These are phyloP conservation scores for Tenthredo amoena DNA, from an alignment of 2,888 invertebrate species.

Conservation along the genomic window DNA sequence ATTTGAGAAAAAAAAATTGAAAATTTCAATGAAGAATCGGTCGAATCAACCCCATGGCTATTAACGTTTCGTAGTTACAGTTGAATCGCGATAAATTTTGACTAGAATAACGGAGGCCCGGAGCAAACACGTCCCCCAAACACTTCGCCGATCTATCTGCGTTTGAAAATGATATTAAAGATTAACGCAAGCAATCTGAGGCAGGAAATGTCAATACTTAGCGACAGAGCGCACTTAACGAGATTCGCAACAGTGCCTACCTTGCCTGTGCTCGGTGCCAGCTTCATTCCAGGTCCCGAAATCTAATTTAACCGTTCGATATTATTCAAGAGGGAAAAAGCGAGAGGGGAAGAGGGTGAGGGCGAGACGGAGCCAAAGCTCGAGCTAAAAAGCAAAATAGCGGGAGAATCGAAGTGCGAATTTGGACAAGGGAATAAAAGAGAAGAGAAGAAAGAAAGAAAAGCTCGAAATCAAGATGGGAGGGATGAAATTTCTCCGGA, in stretches of 20 bases:
- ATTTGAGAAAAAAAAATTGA: not conserved
- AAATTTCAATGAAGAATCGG: not conserved
- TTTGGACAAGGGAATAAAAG: not conserved
- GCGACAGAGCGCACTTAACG: constrained; percentile 50
- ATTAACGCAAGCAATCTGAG: constrained; percentile 51
- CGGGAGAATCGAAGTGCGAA: not conserved
- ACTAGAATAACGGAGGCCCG: not conserved
- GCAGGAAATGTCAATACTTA: constrained; percentile 52
- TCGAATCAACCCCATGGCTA: not conserved
- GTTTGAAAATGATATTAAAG: constrained; percentile 49
- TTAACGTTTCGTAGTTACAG: not conserved
- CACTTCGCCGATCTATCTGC: not conserved
- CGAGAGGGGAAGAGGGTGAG: not conserved
- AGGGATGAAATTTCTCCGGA: not conserved
- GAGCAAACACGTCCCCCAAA: not conserved
- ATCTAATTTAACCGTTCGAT: constrained; percentile 28
- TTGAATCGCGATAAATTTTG: not conserved
- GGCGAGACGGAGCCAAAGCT: not conserved
- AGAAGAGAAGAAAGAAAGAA: not conserved
- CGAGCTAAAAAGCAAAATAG: not conserved
- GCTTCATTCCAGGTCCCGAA: constrained; percentile 24
- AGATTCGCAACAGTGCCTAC: constrained; percentile 42
- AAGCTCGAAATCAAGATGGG: not conserved
- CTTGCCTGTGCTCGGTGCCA: not conserved
- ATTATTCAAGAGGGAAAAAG: not conserved